Conservation (phyloP, 2,797 vertebrate species). For the Tauraco hartlaubi region DNA sequence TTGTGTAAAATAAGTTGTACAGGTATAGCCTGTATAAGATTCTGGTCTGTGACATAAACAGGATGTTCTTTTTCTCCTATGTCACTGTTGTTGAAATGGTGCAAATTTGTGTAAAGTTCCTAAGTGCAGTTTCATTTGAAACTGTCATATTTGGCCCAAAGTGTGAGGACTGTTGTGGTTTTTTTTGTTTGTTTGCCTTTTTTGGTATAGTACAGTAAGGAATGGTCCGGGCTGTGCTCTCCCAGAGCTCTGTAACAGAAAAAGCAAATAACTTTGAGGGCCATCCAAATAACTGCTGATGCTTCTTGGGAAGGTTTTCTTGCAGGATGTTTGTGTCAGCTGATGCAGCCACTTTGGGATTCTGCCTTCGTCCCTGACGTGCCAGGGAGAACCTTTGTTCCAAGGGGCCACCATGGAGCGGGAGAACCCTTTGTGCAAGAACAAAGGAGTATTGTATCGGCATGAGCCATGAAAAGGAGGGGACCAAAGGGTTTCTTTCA, state of each 20-base stretch:
- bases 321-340: background rate
- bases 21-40: background rate
- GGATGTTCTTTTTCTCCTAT: background rate
- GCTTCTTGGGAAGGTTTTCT: background rate
- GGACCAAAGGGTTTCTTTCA: background rate
- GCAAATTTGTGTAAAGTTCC: background rate
- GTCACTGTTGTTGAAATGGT: background rate
- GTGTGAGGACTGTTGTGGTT: background rate
- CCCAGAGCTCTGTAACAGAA: background rate
- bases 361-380: background rate
- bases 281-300: background rate
- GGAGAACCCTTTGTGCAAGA: constrained; percentile 12
- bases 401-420: background rate
- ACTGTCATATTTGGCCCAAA: background rate
- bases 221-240: background rate
- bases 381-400: constrained; percentile 32
- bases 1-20: background rate
- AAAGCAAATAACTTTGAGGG: background rate
- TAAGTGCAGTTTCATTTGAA: background rate
- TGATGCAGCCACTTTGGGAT: background rate
- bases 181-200: background rate
- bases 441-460: constrained; percentile 34
- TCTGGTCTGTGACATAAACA: background rate
- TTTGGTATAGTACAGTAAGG: background rate
- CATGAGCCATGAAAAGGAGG: background rate